These are phyloP conservation scores for Eurytoma californica DNA, from an alignment of 2,888 invertebrate species.

Conservation along the genomic window DNA sequence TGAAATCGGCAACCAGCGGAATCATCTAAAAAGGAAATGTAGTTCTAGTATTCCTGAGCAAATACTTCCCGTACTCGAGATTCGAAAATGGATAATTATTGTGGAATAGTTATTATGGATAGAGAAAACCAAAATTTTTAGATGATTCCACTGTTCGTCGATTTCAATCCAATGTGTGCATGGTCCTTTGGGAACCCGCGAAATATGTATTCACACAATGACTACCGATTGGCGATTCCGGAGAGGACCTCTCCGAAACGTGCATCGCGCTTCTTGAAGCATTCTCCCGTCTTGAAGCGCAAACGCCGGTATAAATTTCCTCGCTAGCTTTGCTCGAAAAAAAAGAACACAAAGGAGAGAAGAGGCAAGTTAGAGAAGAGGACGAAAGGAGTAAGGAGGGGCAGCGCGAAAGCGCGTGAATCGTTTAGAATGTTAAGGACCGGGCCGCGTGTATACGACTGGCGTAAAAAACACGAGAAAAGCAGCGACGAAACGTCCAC, in stretches of 20 bases:
- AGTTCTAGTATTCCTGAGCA: too few relatives aligned
- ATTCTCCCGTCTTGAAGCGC: slow-evolving; percentile 2
- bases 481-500: slow-evolving; percentile 11
- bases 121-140: too few relatives aligned
- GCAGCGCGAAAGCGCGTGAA: slow-evolving; percentile 32
- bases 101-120: too few relatives aligned
- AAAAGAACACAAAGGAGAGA: background rate
- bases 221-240: slow-evolving; percentile 37
- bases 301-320: slow-evolving; percentile 33
- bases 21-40: too few relatives aligned
- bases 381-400: background rate
- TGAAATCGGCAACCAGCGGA: too few relatives aligned
- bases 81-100: too few relatives aligned
- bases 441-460: background rate
- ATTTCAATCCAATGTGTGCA: too few relatives aligned
- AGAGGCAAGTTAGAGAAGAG: background rate
- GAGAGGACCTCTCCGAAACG: background rate
- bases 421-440: slow-evolving; percentile 31
- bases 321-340: background rate
- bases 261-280: slow-evolving; percentile 53
- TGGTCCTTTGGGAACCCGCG: slow-evolving; percentile 58
- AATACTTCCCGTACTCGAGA: too few relatives aligned
- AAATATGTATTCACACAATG: slow-evolving; percentile 60
- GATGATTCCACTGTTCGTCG: too few relatives aligned
- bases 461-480: background rate